phyloP scores from a whole-genome alignment of 2,888 invertebrate genomes.

The Microplitis deprimator region DNA sequence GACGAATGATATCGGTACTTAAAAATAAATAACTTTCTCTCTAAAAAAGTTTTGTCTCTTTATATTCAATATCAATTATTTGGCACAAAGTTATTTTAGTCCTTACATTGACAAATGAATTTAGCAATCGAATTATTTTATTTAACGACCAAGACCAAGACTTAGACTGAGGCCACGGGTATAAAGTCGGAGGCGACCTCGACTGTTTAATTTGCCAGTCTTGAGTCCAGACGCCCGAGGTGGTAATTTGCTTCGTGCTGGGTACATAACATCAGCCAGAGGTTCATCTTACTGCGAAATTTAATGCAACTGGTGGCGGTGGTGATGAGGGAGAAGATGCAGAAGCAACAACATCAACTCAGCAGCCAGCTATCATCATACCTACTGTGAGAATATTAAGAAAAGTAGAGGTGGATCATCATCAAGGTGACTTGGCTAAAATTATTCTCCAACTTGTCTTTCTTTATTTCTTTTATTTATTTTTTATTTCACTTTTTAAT shows the following conservation, averaged over 20 bases:
- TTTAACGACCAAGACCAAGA: neutral
- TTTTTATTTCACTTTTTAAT: neutral
- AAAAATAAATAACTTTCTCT: neutral
- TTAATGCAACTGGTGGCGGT: slow-evolving; percentile 26
- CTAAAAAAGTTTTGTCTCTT: neutral
- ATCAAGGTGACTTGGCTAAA: slow-evolving; percentile 17
- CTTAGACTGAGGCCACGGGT: neutral
- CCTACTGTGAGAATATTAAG: slow-evolving; percentile 16
- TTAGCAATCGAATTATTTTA: neutral
- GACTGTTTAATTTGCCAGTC: slow-evolving; percentile 55
- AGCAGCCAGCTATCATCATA: slow-evolving; percentile 16
- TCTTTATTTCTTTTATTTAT: neutral
- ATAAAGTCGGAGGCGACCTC: slow-evolving; percentile 16
- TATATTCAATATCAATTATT: neutral
- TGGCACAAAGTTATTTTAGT: neutral
- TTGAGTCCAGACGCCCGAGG: slow-evolving; percentile 49
- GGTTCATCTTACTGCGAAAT: slow-evolving; percentile 22
- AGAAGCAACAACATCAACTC: neutral
- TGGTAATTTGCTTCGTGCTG: slow-evolving; percentile 48
- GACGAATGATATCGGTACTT: neutral
- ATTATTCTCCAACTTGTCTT: slow-evolving; percentile 16
- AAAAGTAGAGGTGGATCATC: slow-evolving; percentile 1
- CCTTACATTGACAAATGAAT: neutral
- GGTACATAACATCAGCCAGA: slow-evolving; percentile 10
- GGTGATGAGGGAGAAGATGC: neutral